Base-by-base conservation (phyloP, 2,113 vertebrate genomes). In the Beaufortia kweichowensis region DNA sequence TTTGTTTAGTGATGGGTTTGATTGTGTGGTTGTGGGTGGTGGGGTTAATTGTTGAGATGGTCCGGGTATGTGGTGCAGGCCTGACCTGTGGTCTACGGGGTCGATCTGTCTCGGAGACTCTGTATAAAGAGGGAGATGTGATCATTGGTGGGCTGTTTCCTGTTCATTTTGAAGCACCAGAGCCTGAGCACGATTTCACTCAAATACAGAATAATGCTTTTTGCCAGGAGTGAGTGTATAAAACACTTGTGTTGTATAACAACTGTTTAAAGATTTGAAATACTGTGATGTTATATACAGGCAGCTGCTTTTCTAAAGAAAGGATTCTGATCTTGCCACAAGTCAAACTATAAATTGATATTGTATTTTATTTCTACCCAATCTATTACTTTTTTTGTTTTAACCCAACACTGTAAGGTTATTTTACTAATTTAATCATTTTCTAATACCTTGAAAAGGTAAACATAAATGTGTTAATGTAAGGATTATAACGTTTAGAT, bases 111-210 rank as follows among this genome's bases (percentile, higher is more conserved):
- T 82, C 85, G 56, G 83, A 80, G 59, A 82, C 57, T 64, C 57
- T 89, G 61, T 86, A 86, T 75, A 86, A 75, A 53, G 76, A 80
- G 15, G 84, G 83, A 48, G 80, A 88, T 72, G 77, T 86, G 73
- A 78, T 83, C 29, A 85, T 88, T 28, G 85, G 85, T 33, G 84
- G 83, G 19, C 79, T 90, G 8, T 88, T 89, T 80, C 84, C 86
- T 71, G 61, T 86, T 76, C 81, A 88, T 76, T 31, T 81, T 26
- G 69, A 43, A 56, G 85, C 84, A 69, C 85, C 82, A 29, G 24
- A 80, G 6, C 72, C 83, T 48, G 76, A 89, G 24, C 26, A 84
- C 19, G 76, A 75, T 8, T 91, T 87, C 56, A 65, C 12, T 55
- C 67, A 64, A 19, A 62, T 65, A 31, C 79, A 71, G 2, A 24